phyloP scores from a whole-genome alignment of 2,113 vertebrate genomes.

The Petromus typicus region DNA sequence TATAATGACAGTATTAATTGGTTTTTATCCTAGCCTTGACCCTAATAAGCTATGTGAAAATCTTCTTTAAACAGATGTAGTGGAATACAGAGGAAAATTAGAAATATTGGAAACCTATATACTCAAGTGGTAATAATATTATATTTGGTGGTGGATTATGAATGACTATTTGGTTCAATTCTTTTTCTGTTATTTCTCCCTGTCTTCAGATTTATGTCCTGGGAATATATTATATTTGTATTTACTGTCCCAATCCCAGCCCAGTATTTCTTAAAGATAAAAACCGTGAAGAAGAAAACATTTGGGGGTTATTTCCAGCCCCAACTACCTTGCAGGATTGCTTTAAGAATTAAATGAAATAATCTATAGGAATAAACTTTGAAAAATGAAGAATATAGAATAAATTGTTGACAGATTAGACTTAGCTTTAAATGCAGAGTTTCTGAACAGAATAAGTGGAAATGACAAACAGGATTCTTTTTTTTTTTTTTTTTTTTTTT shows the following conservation, averaged over 20 bases:
- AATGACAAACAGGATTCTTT: background rate
- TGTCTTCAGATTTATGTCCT: background rate
- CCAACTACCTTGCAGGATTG: background rate
- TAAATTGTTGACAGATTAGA: background rate
- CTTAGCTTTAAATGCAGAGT: background rate
- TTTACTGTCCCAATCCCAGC: background rate
- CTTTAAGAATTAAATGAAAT: conserved; percentile 6
- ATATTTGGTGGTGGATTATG: background rate
- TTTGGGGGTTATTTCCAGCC: background rate
- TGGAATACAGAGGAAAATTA: conserved; percentile 4
- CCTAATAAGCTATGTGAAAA: background rate
- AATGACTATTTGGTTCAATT: conserved; percentile 1
- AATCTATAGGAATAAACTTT: background rate
- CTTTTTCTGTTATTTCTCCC: background rate
- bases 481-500: no score
- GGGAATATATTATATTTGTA: background rate
- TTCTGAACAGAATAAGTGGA: background rate
- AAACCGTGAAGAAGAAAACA: conserved; percentile 18
- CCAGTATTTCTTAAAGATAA: conserved; percentile 23
- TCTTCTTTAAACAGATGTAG: conserved; percentile 19
- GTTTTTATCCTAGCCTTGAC: background rate
- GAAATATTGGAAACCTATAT: conserved; percentile 12
- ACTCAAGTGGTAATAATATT: background rate
- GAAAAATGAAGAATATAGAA: background rate
- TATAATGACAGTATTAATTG: background rate